A percentile compares a stretch with the other conserved stretches of the same genome.
Evolutionary conservation across 2,888 invertebrate genomes (phyloP).

Genomic region (Salticus scenicus): DNA sequence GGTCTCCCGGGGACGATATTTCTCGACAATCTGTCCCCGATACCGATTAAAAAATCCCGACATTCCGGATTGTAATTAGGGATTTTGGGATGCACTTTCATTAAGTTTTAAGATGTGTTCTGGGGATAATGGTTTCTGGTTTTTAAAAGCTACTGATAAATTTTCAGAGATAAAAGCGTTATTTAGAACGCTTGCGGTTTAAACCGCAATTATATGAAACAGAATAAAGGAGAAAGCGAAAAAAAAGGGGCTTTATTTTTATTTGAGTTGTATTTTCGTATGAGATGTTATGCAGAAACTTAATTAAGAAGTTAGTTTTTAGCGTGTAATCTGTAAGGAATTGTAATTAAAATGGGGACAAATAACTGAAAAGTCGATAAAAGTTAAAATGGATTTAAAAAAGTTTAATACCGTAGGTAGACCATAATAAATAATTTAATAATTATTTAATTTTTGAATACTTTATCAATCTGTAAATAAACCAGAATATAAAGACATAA

Average conservation of each 20-base stretch:
- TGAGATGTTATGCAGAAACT: not conserved
- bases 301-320: not conserved
- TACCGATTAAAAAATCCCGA: slow-evolving; percentile 47
- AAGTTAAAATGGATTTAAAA: too few relatives aligned
- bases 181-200: not conserved
- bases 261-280: not conserved
- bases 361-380: too few relatives aligned
- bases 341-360: too few relatives aligned
- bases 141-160: slow-evolving; percentile 8
- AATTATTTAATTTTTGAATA: too few relatives aligned
- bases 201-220: not conserved
- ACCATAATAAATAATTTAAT: too few relatives aligned
- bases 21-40: slow-evolving; percentile 53
- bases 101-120: slow-evolving; percentile 54
- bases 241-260: not conserved
- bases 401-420: too few relatives aligned
- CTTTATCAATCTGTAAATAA: too few relatives aligned
- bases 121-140: slow-evolving; percentile 29
- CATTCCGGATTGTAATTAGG: slow-evolving; percentile 52
- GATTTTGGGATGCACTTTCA: slow-evolving; percentile 38
- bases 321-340: too few relatives aligned
- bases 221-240: not conserved
- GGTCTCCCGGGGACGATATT: slow-evolving; percentile 39
- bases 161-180: not conserved
- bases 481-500: too few relatives aligned